Percentiles rank a stretch among this genome's conserved stretches.
These are phyloP conservation scores for Drosophila antonietae DNA, from an alignment of 2,888 invertebrate species.

Conservation along the genomic window DNA sequence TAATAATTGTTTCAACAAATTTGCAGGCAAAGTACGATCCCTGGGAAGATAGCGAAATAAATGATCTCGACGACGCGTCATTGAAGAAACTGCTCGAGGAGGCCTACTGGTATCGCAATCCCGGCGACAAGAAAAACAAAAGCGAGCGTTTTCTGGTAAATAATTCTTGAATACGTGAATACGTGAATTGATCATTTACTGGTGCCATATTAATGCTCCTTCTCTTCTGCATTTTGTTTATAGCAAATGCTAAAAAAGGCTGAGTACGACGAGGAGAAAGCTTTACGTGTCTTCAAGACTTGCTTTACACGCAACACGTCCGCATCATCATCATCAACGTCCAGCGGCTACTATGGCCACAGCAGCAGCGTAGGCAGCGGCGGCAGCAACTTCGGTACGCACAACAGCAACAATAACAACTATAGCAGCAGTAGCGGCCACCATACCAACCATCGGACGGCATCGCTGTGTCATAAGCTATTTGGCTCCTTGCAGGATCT, in stretches of 20 bases:
- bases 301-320: conserved; percentile 81
- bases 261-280: conserved; percentile 89
- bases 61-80: conserved; percentile 90
- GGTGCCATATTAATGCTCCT: not conserved
- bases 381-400: conserved; percentile 26
- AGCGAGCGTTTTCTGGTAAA: conserved; percentile 92
- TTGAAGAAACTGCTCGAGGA: conserved; percentile 92
- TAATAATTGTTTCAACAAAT: not conserved
- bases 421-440: conserved; percentile 42
- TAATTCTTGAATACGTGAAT: conserved; percentile 10
- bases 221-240: not conserved
- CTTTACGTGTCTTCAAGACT: conserved; percentile 78
- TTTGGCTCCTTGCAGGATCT: conserved; percentile 88
- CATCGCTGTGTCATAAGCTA: conserved; percentile 84
- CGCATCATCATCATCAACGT: conserved; percentile 70
- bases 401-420: conserved; percentile 28
- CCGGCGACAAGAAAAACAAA: conserved; percentile 93
- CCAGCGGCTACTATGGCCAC: conserved; percentile 69
- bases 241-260: conserved; percentile 91
- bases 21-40: conserved; percentile 74
- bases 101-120: conserved; percentile 93
- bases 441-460: conserved; percentile 49
- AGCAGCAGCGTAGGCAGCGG: conserved; percentile 35
- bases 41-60: conserved; percentile 84
- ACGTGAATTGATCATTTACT: not conserved